A percentile compares a stretch with the other conserved stretches of the same genome.
Conservation (phyloP, 1,140 invertebrate genomes). For the Rhagoletis zephyria region DNA sequence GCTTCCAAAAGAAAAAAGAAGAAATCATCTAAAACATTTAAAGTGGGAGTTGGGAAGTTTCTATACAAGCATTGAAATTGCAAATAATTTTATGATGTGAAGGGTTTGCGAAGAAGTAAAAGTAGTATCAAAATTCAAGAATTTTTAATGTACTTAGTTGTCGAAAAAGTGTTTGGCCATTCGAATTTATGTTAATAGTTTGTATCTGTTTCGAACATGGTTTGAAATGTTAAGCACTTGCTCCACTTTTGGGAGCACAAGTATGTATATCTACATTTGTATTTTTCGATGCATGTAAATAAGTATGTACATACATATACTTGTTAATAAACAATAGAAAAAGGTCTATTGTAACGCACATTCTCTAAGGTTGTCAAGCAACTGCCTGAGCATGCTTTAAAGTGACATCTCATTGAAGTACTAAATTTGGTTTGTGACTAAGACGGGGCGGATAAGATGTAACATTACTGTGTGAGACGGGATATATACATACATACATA, state of each 20-base stretch:
- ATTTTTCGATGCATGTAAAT: not conserved
- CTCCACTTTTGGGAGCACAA: constrained; percentile 10
- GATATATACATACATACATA: not conserved
- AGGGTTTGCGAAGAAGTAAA: too few relatives aligned
- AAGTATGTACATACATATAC: not conserved
- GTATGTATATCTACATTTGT: not conserved
- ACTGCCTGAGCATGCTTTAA: not conserved
- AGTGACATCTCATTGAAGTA: not conserved
- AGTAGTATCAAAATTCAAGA: not conserved
- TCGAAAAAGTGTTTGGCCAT: not conserved
- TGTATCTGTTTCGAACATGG: constrained; percentile 16
- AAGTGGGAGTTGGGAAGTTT: not conserved
- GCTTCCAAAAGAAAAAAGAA: too few relatives aligned
- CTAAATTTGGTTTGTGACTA: not conserved
- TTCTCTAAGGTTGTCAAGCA: not conserved
- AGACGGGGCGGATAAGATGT: not conserved
- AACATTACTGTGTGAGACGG: not conserved
- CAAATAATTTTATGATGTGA: too few relatives aligned
- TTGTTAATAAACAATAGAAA: not conserved
- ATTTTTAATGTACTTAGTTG: not conserved
- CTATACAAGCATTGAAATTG: too few relatives aligned
- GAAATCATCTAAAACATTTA: too few relatives aligned
- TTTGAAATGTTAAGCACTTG: constrained; percentile 11
- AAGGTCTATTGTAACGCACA: not conserved
- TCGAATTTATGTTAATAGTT: constrained; percentile 26